These are phyloP conservation scores for Thunnus maccoyii DNA, from an alignment of 2,113 vertebrate genomes.

Conservation along the genomic window DNA sequence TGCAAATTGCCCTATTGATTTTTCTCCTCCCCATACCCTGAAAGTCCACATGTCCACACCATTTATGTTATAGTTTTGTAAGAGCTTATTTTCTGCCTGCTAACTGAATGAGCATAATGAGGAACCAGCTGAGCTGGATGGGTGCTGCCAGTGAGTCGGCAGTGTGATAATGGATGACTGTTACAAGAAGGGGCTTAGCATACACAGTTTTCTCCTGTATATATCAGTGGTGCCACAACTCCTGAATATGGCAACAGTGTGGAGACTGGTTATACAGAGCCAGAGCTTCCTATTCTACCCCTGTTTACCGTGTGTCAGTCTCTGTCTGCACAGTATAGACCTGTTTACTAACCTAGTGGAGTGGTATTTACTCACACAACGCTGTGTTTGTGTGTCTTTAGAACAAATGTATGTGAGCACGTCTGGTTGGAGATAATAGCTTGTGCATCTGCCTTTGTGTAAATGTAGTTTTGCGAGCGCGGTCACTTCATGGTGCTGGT, in stretches of 20 bases:
- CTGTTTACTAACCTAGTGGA: constrained; percentile 59
- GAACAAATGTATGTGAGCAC: constrained; percentile 44
- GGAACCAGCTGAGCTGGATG: constrained; percentile 53
- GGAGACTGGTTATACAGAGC: constrained; percentile 57
- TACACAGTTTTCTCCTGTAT: constrained; percentile 60
- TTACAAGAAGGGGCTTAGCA: constrained; percentile 53
- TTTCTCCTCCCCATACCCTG: not conserved
- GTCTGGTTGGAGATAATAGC: constrained; percentile 58
- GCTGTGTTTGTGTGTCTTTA: constrained; percentile 43
- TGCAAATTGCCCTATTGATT: constrained; percentile 20
- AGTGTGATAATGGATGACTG: constrained; percentile 66
- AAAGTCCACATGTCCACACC: not conserved
- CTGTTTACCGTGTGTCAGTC: constrained; percentile 56
- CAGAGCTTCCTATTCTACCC: constrained; percentile 45
- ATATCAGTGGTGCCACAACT: constrained; percentile 53
- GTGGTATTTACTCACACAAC: constrained; percentile 59
- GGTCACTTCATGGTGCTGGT: constrained; percentile 38
- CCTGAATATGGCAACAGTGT: constrained; percentile 48
- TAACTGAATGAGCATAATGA: constrained; percentile 44
- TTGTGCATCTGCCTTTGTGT: constrained; percentile 67
- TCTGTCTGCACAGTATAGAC: constrained; percentile 58
- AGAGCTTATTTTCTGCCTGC: constrained; percentile 35
- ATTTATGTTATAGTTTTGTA: constrained; percentile 19
- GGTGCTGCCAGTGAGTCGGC: constrained; percentile 61
- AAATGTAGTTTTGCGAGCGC: constrained; percentile 57